A percentile compares a stretch with the other conserved stretches of the same genome.
phyloP scores from a whole-genome alignment of 92 coral and sea anemone species.

The Anthopleura xanthogrammica region DNA sequence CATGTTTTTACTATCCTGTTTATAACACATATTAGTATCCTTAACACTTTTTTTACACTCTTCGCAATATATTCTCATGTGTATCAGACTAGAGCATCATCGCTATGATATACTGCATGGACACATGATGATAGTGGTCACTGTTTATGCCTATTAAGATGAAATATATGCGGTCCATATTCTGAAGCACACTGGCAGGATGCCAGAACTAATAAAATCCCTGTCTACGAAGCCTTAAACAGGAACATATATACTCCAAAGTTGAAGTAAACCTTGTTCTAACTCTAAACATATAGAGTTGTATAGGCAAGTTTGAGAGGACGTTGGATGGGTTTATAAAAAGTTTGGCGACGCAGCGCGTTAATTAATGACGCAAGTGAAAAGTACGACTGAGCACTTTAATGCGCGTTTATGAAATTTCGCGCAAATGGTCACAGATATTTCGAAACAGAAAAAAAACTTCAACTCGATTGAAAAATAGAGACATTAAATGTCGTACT shows the following conservation, averaged over 20 bases:
- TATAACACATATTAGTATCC: not conserved
- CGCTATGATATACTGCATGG: not conserved
- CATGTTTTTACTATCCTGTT: not conserved
- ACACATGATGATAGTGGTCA: not conserved
- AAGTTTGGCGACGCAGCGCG: not conserved
- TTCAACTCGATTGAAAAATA: not conserved
- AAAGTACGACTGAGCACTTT: not conserved
- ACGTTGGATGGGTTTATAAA: not conserved
- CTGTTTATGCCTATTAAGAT: not conserved
- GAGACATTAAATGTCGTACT: not conserved
- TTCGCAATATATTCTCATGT: constrained; percentile 1
- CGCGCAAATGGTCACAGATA: not conserved
- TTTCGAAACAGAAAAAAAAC: not conserved
- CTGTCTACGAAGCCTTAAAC: not conserved
- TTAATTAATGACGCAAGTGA: not conserved
- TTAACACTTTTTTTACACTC: not conserved
- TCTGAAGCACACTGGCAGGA: not conserved
- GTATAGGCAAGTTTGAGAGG: not conserved
- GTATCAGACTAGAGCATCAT: not conserved
- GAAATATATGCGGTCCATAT: not conserved
- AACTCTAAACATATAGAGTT: not conserved
- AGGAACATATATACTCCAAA: not conserved
- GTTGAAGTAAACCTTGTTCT: not conserved
- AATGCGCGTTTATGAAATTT: not conserved
- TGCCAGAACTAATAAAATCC: not conserved